Conservation (phyloP, 2,888 invertebrate genomes). For the Barypeithes pellucidus region DNA sequence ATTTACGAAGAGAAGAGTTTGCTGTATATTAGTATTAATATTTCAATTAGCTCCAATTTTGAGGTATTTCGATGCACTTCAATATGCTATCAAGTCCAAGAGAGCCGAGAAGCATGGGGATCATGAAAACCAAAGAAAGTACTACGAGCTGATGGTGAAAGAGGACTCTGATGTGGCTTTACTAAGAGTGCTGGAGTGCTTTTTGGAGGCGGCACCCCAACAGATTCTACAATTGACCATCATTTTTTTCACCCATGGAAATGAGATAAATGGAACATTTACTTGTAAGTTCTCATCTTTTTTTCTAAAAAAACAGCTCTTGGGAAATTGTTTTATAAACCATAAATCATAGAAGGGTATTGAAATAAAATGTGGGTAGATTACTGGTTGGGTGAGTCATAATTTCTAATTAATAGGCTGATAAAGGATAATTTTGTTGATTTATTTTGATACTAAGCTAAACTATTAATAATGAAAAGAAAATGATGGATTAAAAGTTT, state of each 20-base stretch:
- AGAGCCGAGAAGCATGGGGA: conserved; percentile 76
- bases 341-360: neutral
- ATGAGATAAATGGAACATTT: conserved; percentile 68
- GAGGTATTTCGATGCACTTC: conserved; percentile 77
- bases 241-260: conserved; percentile 74
- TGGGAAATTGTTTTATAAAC: neutral
- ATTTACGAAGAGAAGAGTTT: conserved; percentile 74
- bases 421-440: too few species aligned
- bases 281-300: conserved; percentile 66
- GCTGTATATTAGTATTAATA: conserved; percentile 76
- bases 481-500: too few species aligned
- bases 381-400: neutral
- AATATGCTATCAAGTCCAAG: conserved; percentile 80
- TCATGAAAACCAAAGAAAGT: conserved; percentile 75
- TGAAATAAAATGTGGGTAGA: neutral
- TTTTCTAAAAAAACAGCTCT: neutral
- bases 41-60: conserved; percentile 84
- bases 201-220: conserved; percentile 87
- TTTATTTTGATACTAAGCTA: too few species aligned
- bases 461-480: too few species aligned
- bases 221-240: conserved; percentile 84
- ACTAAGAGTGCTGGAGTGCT: conserved; percentile 85
- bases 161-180: conserved; percentile 88
- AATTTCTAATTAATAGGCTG: neutral
- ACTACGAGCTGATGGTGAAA: conserved; percentile 83